Percentiles rank a stretch among this genome's conserved stretches.
Evolutionary conservation across 2,888 invertebrate genomes (phyloP).

Genomic region (Dryococelus australis): DNA sequence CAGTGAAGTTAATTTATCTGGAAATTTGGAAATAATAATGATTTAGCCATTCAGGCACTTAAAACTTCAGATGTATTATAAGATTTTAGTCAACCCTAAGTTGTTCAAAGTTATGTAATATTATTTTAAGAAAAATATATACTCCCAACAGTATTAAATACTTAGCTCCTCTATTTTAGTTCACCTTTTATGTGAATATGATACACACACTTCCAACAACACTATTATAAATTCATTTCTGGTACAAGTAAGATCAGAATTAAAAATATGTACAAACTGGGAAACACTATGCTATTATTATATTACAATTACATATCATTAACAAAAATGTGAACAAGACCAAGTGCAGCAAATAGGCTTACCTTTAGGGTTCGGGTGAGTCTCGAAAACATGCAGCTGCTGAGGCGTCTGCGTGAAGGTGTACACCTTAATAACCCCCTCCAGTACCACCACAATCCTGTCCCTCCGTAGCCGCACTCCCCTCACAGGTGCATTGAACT

Average conservation of each 20-base stretch:
- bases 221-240: too few species aligned
- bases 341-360: constrained; percentile 34
- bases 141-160: too few species aligned
- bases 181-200: background rate
- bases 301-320: background rate
- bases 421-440: constrained; percentile 95
- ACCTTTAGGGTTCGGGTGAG: constrained; percentile 88
- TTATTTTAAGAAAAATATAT: too few species aligned
- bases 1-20: too few species aligned
- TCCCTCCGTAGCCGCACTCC: constrained; percentile 93
- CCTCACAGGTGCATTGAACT: constrained; percentile 92
- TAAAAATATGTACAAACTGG: too few species aligned
- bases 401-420: constrained; percentile 97
- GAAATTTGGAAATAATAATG: too few species aligned
- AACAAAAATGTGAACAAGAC: background rate
- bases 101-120: too few species aligned
- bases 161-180: too few species aligned
- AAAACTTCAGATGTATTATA: too few species aligned
- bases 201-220: background rate
- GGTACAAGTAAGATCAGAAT: too few species aligned
- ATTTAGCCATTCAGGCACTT: too few species aligned
- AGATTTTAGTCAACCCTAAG: too few species aligned
- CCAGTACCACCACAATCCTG: constrained; percentile 93
- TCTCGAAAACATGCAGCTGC: constrained; percentile 96
- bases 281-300: background rate